Conservation (phyloP, 2,797 vertebrate genomes). For the Poeciliopsis presidionis region DNA sequence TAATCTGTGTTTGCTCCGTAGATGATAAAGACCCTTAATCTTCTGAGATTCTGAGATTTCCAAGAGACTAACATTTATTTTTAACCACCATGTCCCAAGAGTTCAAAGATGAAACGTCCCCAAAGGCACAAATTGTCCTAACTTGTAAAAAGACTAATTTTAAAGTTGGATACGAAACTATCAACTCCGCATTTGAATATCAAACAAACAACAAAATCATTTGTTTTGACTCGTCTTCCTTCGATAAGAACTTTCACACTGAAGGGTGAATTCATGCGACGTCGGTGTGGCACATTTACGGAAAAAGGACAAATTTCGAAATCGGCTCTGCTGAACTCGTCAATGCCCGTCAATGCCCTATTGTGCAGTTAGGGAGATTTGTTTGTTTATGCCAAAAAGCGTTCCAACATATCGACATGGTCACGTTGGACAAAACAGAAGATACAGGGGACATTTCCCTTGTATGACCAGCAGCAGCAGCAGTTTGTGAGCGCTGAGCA, state of each 20-base stretch:
- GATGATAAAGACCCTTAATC: too few relatives aligned
- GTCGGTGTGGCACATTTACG: background rate
- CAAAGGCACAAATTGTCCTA: background rate
- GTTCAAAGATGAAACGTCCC: background rate
- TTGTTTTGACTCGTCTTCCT: background rate
- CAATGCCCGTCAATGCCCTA: too few relatives aligned
- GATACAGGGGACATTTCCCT: too few relatives aligned
- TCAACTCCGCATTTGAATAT: background rate
- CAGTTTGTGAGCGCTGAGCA: too few relatives aligned
- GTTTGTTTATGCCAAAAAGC: too few relatives aligned
- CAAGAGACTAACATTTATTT: background rate
- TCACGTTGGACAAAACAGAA: too few relatives aligned
- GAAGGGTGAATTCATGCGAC: background rate
- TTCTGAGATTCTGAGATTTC: background rate
- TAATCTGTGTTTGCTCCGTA: too few relatives aligned
- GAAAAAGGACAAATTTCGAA: background rate
- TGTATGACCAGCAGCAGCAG: too few relatives aligned
- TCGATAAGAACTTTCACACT: background rate
- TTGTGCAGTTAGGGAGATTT: background rate
- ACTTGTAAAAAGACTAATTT: background rate
- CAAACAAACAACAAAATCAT: background rate
- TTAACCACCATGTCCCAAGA: background rate
- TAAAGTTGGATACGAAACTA: background rate
- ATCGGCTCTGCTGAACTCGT: background rate
- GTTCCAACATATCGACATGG: too few relatives aligned